Base-by-base conservation (phyloP, 2,797 vertebrate species). In the Neosalanx taihuensis region DNA sequence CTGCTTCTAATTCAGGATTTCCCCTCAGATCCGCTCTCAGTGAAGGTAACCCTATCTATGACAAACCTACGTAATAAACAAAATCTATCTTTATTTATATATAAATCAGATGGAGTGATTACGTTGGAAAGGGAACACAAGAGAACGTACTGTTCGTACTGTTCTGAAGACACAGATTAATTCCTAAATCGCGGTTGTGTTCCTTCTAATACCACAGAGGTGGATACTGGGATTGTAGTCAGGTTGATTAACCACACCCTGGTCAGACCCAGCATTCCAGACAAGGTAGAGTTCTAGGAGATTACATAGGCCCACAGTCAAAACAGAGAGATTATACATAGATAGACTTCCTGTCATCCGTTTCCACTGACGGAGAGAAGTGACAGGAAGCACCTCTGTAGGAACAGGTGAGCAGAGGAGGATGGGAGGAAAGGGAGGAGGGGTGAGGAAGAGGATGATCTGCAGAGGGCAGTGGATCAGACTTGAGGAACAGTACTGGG, bases 111-210 rank as follows among this genome's bases (percentile, higher is more conserved):
- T 77, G 69, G 80, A 79, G 71, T 82, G 82, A 79, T 64, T 46
- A 46, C 10, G 41, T 46, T 46, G 41, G 41, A 46, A 26, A 26
- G 23, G 23, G 23, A 26, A 26, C 23, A 26, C 23, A 26, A 26
- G 23, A 26, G 23, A 26, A 26, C 1, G 23, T 26, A 26, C 23
- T 26, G 70, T n/a, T n/a, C n/a, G n/a, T n/a, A n/a, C n/a, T n/a
- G n/a, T n/a, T n/a, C n/a, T n/a, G n/a, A n/a, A 89, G 1, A 87
- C 87, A 79, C 83, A 82, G 88, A 81, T 90, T 87, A 89, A 90
- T 90, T 76, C 77, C 61, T 31, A 79, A 83, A 85, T 83, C 82
- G 84, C 84, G 88, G 80, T 83, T 81, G 82, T 76, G 71, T 84
- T 75, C 79, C 63, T 10, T 58, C 82, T 68, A 70, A 78, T 64